A percentile compares a stretch with the other conserved stretches of the same genome.
Conservation (phyloP, 2,888 invertebrate species). For the Chesias legatella region DNA sequence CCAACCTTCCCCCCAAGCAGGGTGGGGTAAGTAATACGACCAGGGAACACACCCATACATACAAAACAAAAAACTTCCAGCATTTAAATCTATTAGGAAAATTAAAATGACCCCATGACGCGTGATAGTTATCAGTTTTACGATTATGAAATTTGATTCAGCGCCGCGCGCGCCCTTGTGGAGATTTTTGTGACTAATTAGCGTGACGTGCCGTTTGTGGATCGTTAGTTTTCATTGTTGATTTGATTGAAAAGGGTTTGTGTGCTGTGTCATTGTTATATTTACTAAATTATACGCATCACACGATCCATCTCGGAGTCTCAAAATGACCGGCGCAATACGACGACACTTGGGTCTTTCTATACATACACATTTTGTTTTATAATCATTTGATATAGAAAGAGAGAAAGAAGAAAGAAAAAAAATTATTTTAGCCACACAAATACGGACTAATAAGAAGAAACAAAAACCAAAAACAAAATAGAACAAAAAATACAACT, state of each 20-base stretch:
- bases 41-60: slow-evolving; percentile 11
- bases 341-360: too few species aligned
- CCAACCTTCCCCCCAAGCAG: slow-evolving; percentile 11
- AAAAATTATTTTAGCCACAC: too few species aligned
- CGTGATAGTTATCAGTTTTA: slow-evolving; percentile 49
- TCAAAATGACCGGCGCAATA: too few species aligned
- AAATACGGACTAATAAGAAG: too few species aligned
- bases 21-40: slow-evolving; percentile 2
- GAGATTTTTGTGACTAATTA: slow-evolving; percentile 20
- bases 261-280: slow-evolving; percentile 15
- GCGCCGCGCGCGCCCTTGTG: slow-evolving; percentile 21
- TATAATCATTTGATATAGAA: too few species aligned
- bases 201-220: slow-evolving; percentile 20
- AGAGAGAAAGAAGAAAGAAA: too few species aligned
- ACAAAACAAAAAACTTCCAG: slow-evolving; percentile 12
- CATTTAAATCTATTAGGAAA: slow-evolving; percentile 64
- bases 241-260: slow-evolving; percentile 23
- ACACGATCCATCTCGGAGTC: too few species aligned
- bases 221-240: slow-evolving; percentile 27
- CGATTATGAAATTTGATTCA: slow-evolving; percentile 33
- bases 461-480: too few species aligned
- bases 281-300: not conserved
- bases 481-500: too few species aligned
- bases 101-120: slow-evolving; percentile 51
- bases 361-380: too few species aligned